Conservation (phyloP, 2,888 invertebrate genomes). For the Andrena camellia region DNA sequence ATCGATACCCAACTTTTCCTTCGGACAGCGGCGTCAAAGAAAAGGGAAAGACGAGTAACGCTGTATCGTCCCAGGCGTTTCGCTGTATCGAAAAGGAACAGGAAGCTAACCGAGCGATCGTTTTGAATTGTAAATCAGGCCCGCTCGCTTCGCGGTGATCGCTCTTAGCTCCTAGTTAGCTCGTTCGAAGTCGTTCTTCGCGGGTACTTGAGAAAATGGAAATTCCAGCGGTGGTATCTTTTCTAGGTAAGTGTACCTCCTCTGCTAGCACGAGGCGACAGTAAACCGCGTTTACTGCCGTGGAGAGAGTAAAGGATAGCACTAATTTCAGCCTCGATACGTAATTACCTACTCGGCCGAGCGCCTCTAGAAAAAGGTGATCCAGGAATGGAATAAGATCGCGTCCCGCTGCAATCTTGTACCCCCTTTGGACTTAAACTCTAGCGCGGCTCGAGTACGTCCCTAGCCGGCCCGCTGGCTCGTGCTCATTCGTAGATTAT, state of each 20-base stretch:
- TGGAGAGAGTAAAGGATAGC: constrained; percentile 65
- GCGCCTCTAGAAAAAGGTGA: constrained; percentile 9
- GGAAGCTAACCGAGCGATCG: constrained; percentile 9
- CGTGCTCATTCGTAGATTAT: not conserved
- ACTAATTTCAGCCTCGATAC: constrained; percentile 48
- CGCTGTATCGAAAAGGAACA: constrained; percentile 27
- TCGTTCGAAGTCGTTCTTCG: constrained; percentile 58
- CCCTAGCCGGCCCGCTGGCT: constrained; percentile 6
- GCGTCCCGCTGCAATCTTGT: not conserved
- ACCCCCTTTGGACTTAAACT: constrained; percentile 14
- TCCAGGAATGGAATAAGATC: constrained; percentile 38
- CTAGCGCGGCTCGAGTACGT: constrained; percentile 49
- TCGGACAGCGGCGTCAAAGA: not conserved
- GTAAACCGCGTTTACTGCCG: constrained; percentile 63
- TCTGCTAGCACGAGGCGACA: constrained; percentile 39
- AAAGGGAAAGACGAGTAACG: not conserved
- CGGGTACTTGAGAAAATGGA: constrained; percentile 69
- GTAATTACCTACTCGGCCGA: constrained; percentile 18
- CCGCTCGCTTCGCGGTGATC: constrained; percentile 21
- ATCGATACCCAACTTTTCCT: no score
- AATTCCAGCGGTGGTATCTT: constrained; percentile 61
- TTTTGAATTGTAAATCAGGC: constrained; percentile 56
- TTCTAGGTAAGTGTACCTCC: constrained; percentile 68
- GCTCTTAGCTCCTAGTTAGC: constrained; percentile 43
- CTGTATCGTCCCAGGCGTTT: not conserved